phyloP scores from a whole-genome alignment of 2,113 vertebrate genomes.

The Phaethornis superciliosus region DNA sequence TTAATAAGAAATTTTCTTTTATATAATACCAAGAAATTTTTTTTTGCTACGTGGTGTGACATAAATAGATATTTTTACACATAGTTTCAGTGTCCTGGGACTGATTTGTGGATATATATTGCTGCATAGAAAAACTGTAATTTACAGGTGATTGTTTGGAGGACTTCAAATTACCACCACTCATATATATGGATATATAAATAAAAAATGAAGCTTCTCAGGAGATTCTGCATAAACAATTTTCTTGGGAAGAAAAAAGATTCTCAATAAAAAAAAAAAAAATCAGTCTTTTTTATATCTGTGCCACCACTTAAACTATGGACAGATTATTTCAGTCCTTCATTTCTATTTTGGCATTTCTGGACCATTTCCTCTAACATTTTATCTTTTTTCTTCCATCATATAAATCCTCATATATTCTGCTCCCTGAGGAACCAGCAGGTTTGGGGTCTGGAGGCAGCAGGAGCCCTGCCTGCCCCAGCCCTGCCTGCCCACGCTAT shows the following conservation, averaged over 20 bases:
- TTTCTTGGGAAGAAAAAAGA: slow-evolving; percentile 66
- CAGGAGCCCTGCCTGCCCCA: neutral
- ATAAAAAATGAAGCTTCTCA: slow-evolving; percentile 69
- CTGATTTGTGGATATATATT: slow-evolving; percentile 59
- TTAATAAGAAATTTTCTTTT: slow-evolving; percentile 56
- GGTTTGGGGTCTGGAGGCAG: slow-evolving; percentile 7
- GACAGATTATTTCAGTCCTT: slow-evolving; percentile 40
- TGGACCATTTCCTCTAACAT: slow-evolving; percentile 20
- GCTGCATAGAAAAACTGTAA: slow-evolving; percentile 58
- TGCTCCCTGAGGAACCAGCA: neutral
- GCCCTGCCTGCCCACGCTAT: neutral
- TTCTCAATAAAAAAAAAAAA: slow-evolving; percentile 63
- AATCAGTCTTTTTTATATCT: slow-evolving; percentile 20
- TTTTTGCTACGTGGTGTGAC: slow-evolving; percentile 34
- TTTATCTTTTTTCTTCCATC: slow-evolving; percentile 44
- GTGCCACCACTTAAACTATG: slow-evolving; percentile 15
- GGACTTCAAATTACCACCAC: slow-evolving; percentile 59
- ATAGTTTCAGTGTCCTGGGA: slow-evolving; percentile 49
- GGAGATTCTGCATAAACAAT: slow-evolving; percentile 64
- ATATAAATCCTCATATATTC: slow-evolving; percentile 38
- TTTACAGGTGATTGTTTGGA: slow-evolving; percentile 72
- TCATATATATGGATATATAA: slow-evolving; percentile 67
- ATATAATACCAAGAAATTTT: neutral
- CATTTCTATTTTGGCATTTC: slow-evolving; percentile 52
- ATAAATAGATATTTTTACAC: slow-evolving; percentile 26